Percentiles rank a stretch among this genome's conserved stretches.
These are phyloP conservation scores for Blastobasis lacticolella DNA, from an alignment of 2,888 invertebrate genomes.

Conservation along the genomic window DNA sequence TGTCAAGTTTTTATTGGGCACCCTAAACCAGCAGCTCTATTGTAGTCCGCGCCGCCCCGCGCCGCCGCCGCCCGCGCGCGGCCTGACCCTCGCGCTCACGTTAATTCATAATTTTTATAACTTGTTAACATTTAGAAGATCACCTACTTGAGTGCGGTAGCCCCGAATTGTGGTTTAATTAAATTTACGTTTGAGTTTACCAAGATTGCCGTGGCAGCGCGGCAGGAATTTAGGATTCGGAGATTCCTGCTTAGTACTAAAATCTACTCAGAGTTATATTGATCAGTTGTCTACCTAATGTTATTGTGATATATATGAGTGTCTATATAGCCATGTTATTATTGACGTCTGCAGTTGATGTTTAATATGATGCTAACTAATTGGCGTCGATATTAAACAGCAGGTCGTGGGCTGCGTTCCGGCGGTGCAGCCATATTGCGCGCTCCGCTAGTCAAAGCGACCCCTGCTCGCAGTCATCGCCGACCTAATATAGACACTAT, in stretches of 20 bases:
- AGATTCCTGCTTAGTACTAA: no score
- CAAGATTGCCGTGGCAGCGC: no score
- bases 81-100: conserved; percentile 54
- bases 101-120: conserved; percentile 71
- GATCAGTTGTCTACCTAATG: no score
- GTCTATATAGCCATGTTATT: no score
- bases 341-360: not conserved
- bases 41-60: conserved; percentile 38
- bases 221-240: no score
- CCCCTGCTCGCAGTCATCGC: not conserved
- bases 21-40: conserved; percentile 57
- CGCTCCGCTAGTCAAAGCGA: conserved; percentile 53
- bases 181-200: conserved; percentile 21
- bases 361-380: conserved; percentile 4
- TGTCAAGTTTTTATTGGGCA: conserved; percentile 74
- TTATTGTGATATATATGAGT: no score
- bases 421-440: conserved; percentile 47
- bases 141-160: conserved; percentile 17
- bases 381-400: conserved; percentile 36
- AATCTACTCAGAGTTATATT: no score
- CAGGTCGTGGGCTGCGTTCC: conserved; percentile 25
- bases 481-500: no score
- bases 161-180: conserved; percentile 33
- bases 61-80: conserved; percentile 18
- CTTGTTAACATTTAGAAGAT: conserved; percentile 59